phyloP scores from a whole-genome alignment of 2,113 vertebrate genomes.

The rat (Rattus norvegicus) region GRCr8 NC_086025.1:25430501-25431000 shows the following conservation, averaged over 20 bases:
- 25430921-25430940: slow-evolving; percentile 25
- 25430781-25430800: slow-evolving; percentile 87
- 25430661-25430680: not conserved
- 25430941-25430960: slow-evolving; percentile 55
- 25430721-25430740: slow-evolving; percentile 88
- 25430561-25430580: not conserved
- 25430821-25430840: slow-evolving; percentile 87
- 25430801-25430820: slow-evolving; percentile 83
- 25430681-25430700: slow-evolving; percentile 75
- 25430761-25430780: slow-evolving; percentile 86
- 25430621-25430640: not conserved
- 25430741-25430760: slow-evolving; percentile 94
- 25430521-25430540: not conserved
- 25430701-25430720: slow-evolving; percentile 87
- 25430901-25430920: slow-evolving; percentile 80
- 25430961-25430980: not conserved
- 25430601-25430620: not conserved
- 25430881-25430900: slow-evolving; percentile 95
- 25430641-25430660: not conserved
- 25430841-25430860: slow-evolving; percentile 88
- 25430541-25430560: slow-evolving; percentile 11
- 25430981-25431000: not conserved
- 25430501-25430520: not conserved
- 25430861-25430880: slow-evolving; percentile 94
- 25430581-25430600: slow-evolving; percentile 4